Percentiles rank a stretch among this genome's conserved stretches.
Evolutionary conservation across 2,888 invertebrate species (phyloP).

Genomic region (Dastarcus helophoroides): DNA sequence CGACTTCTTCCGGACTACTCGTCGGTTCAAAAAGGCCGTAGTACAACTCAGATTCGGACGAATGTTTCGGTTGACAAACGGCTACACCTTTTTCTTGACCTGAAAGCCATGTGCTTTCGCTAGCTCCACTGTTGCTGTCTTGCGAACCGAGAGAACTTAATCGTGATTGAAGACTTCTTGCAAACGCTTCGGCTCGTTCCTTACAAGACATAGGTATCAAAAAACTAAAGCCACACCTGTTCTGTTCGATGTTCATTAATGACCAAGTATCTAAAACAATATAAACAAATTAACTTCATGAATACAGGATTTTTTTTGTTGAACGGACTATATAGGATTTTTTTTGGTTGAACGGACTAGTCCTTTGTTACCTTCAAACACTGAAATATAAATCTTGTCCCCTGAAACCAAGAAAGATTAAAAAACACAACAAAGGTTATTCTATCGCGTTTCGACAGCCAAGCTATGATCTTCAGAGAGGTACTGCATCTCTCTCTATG

Average conservation of each 20-base stretch:
- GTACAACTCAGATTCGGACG: conserved; percentile 11
- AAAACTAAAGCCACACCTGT: conserved; percentile 54
- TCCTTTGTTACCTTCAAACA: too few relatives aligned
- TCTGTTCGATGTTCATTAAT: conserved; percentile 38
- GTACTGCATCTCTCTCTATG: too few relatives aligned
- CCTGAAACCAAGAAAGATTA: too few relatives aligned
- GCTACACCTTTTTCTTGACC: conserved; percentile 1
- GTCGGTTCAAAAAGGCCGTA: neutral
- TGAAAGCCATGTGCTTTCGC: conserved; percentile 25
- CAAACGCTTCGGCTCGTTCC: conserved; percentile 70
- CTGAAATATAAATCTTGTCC: too few relatives aligned
- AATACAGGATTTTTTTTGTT: too few relatives aligned
- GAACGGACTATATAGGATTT: too few relatives aligned
- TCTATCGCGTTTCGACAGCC: too few relatives aligned
- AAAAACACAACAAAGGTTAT: too few relatives aligned
- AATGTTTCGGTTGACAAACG: neutral
- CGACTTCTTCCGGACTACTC: conserved; percentile 7
- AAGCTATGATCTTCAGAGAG: too few relatives aligned
- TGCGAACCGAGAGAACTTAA: conserved; percentile 57
- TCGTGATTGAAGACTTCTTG: conserved; percentile 62
- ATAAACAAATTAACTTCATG: too few relatives aligned
- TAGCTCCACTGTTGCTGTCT: conserved; percentile 24
- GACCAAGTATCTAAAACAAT: neutral
- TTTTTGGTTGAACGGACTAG: too few relatives aligned
- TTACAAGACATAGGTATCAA: conserved; percentile 69